phyloP scores from a whole-genome alignment of 2,888 invertebrate species.

The Cordilura impudica region DNA sequence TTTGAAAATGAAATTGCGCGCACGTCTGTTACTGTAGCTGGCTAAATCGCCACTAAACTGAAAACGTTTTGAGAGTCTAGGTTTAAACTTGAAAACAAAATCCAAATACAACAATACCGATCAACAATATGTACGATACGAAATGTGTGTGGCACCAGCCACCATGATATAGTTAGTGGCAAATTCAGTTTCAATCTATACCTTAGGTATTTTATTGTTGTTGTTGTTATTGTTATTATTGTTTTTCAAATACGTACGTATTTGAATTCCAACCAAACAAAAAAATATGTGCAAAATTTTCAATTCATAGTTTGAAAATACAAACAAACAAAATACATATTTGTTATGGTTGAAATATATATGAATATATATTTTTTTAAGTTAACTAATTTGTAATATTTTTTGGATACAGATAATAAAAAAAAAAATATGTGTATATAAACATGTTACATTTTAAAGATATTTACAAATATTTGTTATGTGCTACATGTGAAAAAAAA shows the following conservation, averaged over 20 bases:
- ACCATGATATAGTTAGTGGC: constrained; percentile 22
- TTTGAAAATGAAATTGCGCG: constrained; percentile 49
- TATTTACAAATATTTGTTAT: too few relatives aligned
- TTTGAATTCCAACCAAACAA: not conserved
- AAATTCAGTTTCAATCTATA: constrained; percentile 29
- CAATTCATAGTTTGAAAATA: not conserved
- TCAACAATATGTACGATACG: constrained; percentile 15
- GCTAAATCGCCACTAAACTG: constrained; percentile 66
- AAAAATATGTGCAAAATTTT: constrained; percentile 9
- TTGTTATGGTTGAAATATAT: not conserved
- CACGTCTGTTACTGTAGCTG: constrained; percentile 66
- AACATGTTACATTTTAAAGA: not conserved
- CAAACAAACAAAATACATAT: not conserved
- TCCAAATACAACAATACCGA: constrained; percentile 12
- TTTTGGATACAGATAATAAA: not conserved
- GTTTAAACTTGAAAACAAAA: constrained; percentile 64
- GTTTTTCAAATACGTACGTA: not conserved
- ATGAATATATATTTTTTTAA: not conserved
- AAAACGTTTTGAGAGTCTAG: constrained; percentile 61
- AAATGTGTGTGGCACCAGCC: constrained; percentile 37
- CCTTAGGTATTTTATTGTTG: not conserved
- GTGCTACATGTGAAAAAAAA: too few relatives aligned
- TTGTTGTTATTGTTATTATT: not conserved
- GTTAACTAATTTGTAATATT: not conserved
- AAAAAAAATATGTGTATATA: too few relatives aligned